phyloP scores from a whole-genome alignment of 2,888 invertebrate genomes.

The Campoletis raptor region DNA sequence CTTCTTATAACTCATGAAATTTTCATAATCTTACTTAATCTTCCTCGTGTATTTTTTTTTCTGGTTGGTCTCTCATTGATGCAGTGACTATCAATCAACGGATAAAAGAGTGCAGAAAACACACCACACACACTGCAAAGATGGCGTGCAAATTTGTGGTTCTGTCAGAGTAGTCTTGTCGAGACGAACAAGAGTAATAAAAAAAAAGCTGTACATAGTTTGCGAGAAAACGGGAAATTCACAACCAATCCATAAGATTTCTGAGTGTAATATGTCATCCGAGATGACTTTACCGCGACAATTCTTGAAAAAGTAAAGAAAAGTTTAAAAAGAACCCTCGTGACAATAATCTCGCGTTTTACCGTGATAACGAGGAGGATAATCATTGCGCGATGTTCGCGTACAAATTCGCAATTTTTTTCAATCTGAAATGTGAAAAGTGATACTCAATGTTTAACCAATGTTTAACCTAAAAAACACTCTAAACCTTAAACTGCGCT shows the following conservation, averaged over 20 bases:
- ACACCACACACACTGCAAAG: slow-evolving; percentile 64
- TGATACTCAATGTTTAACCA: slow-evolving; percentile 63
- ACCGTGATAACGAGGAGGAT: slow-evolving; percentile 14
- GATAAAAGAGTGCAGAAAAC: slow-evolving; percentile 3
- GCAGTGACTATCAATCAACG: slow-evolving; percentile 71
- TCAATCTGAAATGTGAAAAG: slow-evolving; percentile 37
- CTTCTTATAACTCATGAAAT: not conserved
- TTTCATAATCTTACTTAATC: not conserved
- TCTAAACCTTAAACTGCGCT: slow-evolving; percentile 61
- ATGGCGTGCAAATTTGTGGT: slow-evolving; percentile 78
- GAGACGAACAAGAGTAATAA: slow-evolving; percentile 39
- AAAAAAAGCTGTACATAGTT: slow-evolving; percentile 37
- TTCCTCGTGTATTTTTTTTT: not conserved
- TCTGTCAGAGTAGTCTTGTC: slow-evolving; percentile 74
- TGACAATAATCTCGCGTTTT: slow-evolving; percentile 34
- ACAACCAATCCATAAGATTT: slow-evolving; percentile 3
- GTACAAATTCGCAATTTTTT: slow-evolving; percentile 6
- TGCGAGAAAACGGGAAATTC: slow-evolving; percentile 12
- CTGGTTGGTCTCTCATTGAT: slow-evolving; percentile 3
- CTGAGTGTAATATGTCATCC: slow-evolving; percentile 6
- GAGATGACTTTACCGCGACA: not conserved
- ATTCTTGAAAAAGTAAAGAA: not conserved
- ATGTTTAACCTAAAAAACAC: slow-evolving; percentile 62
- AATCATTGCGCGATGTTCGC: slow-evolving; percentile 40
- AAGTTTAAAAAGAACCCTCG: slow-evolving; percentile 9